phyloP scores from a whole-genome alignment of 1,140 invertebrate species.

The Drosophila ironensis region DNA sequence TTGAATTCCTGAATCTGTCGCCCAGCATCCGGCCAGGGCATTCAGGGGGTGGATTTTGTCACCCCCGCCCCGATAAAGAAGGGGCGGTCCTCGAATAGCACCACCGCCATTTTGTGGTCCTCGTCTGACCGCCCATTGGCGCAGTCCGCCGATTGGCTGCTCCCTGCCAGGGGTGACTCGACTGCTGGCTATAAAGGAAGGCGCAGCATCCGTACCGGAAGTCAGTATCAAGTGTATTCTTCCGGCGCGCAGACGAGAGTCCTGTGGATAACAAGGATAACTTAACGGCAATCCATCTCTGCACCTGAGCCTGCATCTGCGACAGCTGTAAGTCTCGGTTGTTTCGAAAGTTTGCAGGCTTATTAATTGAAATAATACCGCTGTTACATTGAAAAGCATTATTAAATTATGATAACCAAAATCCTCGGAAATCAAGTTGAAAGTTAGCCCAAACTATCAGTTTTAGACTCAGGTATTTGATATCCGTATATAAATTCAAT shows the following conservation, averaged over 20 bases:
- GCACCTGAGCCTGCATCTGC: conserved; percentile 7
- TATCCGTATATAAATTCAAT: too few species aligned
- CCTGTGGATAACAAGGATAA: not conserved
- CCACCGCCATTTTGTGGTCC: conserved; percentile 58
- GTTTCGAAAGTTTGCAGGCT: not conserved
- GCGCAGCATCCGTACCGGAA: conserved; percentile 35
- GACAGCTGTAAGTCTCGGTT: conserved; percentile 13
- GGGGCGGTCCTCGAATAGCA: conserved; percentile 5
- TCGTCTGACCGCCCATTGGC: conserved; percentile 21
- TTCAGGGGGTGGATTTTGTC: not conserved
- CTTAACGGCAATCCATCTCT: not conserved
- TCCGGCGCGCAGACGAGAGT: conserved; percentile 12
- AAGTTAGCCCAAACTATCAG: too few species aligned
- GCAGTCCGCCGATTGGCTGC: conserved; percentile 34
- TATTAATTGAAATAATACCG: too few species aligned
- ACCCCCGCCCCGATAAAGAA: not conserved
- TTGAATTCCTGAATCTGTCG: not conserved
- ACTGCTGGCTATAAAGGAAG: conserved; percentile 54
- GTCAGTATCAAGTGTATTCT: conserved; percentile 47
- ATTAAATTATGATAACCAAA: too few species aligned
- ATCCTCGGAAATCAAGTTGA: too few species aligned
- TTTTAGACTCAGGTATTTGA: too few species aligned
- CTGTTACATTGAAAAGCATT: too few species aligned
- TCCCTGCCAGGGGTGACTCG: conserved; percentile 2
- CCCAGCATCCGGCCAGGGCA: too few species aligned